Conservation (phyloP, 1,140 invertebrate species). For the Drosophila asahinai region DNA sequence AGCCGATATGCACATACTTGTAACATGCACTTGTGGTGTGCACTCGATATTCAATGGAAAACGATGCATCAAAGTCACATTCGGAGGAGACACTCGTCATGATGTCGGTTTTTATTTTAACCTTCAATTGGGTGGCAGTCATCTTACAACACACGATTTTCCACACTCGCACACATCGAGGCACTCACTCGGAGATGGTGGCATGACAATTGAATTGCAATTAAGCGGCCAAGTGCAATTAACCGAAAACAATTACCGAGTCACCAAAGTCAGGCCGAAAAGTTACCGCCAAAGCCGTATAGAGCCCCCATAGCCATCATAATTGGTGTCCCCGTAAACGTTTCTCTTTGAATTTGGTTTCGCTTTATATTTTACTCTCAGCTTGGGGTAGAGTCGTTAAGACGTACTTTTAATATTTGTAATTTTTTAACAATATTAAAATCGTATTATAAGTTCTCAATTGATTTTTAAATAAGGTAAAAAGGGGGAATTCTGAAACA, state of each 20-base stretch:
- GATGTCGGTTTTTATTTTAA: conserved; percentile 52
- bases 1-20: conserved; percentile 30
- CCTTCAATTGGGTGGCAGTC: conserved; percentile 64
- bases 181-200: conserved; percentile 39
- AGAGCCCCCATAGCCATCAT: conserved; percentile 39
- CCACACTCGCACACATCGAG: conserved; percentile 15
- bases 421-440: background rate
- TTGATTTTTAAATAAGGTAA: background rate
- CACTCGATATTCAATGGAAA: conserved; percentile 54
- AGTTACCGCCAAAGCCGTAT: conserved; percentile 31
- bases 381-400: background rate
- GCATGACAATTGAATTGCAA: conserved; percentile 82
- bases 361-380: conserved; percentile 21
- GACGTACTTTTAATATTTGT: background rate
- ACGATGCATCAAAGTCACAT: conserved; percentile 66
- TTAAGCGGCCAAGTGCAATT: conserved; percentile 79
- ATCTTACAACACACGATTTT: conserved; percentile 47
- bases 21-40: conserved; percentile 44
- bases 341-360: conserved; percentile 41
- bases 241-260: conserved; percentile 70
- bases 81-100: conserved; percentile 52
- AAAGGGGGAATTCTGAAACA: too few species aligned
- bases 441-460: background rate
- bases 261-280: conserved; percentile 54
- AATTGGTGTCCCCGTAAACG: conserved; percentile 57